phyloP scores from a whole-genome alignment of 2,797 vertebrate species.

The Sebastes steindachneri region DNA sequence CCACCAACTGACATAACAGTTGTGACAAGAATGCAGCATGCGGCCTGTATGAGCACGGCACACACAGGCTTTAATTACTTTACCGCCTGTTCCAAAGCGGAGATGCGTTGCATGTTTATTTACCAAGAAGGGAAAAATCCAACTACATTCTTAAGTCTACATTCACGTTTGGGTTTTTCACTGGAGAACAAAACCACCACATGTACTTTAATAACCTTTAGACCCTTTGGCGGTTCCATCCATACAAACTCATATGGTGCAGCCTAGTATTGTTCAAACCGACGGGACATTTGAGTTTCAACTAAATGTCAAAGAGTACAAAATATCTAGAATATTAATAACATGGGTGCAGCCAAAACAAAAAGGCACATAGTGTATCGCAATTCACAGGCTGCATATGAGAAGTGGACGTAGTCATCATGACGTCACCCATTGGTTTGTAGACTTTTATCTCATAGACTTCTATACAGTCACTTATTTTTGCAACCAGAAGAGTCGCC shows the following conservation, averaged over 20 bases:
- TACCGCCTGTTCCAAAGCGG: not conserved
- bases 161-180: not conserved
- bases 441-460: no score
- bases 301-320: not conserved
- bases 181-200: not conserved
- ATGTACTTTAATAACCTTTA: not conserved
- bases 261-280: not conserved
- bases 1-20: conserved; percentile 49
- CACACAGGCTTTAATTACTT: conserved; percentile 19
- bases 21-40: conserved; percentile 41
- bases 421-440: no score
- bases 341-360: not conserved
- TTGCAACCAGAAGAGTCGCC: no score
- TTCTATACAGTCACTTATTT: no score
- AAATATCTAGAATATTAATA: not conserved
- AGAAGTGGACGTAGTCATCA: no score
- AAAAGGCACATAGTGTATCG: not conserved
- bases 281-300: not conserved
- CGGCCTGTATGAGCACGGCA: not conserved
- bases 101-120: not conserved
- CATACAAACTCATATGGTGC: not conserved
- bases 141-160: not conserved
- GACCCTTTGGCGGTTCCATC: not conserved
- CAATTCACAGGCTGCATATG: not conserved
- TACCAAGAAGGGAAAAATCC: not conserved